phyloP scores from a whole-genome alignment of 1,140 invertebrate genomes.

The Wasmannia auropunctata region DNA sequence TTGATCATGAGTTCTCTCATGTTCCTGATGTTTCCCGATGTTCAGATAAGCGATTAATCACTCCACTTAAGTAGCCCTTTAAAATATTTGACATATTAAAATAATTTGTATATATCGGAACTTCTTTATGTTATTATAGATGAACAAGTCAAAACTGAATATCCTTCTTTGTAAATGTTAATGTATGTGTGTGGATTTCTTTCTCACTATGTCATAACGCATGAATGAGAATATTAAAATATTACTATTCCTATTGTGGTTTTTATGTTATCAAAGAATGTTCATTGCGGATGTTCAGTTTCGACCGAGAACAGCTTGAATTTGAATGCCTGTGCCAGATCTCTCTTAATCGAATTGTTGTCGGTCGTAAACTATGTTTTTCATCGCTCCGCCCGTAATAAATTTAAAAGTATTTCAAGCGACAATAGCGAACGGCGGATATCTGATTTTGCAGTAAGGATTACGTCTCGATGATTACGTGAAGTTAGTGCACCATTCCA shows the following conservation, averaged over 20 bases:
- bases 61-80: too few relatives aligned
- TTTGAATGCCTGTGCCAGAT: not conserved
- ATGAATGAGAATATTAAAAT: not conserved
- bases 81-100: too few relatives aligned
- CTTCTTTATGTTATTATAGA: too few relatives aligned
- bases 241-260: not conserved
- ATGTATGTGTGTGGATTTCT: not conserved
- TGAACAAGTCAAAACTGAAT: too few relatives aligned
- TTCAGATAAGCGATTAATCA: too few relatives aligned
- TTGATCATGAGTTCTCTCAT: too few relatives aligned
- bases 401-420: slow-evolving; percentile 1
- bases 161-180: too few relatives aligned
- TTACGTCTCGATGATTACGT: slow-evolving; percentile 45
- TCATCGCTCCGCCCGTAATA: not conserved
- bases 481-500: slow-evolving; percentile 37
- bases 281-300: not conserved
- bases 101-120: too few relatives aligned
- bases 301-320: not conserved
- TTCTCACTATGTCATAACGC: not conserved
- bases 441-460: slow-evolving; percentile 22
- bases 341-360: not conserved
- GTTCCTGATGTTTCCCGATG: too few relatives aligned
- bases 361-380: not conserved
- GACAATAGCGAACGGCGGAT: not conserved
- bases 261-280: not conserved